Evolutionary conservation across 1,140 invertebrate genomes (phyloP).

Genomic region (Drosophila sp.): DNA sequence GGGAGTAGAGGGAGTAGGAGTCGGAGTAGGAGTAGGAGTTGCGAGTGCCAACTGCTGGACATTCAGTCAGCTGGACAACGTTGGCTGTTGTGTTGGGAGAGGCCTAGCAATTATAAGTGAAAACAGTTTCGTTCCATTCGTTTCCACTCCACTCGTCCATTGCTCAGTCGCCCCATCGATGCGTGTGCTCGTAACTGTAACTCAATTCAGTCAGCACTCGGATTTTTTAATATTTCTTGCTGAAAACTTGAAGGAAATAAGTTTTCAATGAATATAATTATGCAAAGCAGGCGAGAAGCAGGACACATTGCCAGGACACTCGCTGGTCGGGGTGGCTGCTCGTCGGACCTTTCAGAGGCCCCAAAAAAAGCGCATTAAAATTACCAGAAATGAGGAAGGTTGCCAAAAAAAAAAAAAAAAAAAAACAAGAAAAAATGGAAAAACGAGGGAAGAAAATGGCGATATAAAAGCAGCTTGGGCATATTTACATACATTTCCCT

Average conservation of each 20-base stretch:
- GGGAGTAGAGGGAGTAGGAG: background rate
- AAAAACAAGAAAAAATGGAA: slow-evolving; percentile 25
- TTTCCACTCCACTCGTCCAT: slow-evolving; percentile 26
- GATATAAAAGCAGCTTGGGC: slow-evolving; percentile 74
- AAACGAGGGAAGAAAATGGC: slow-evolving; percentile 49
- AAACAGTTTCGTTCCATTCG: slow-evolving; percentile 42
- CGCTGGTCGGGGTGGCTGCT: slow-evolving; percentile 53
- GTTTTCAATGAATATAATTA: slow-evolving; percentile 83
- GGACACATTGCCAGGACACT: slow-evolving; percentile 26
- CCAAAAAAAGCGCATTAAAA: slow-evolving; percentile 50
- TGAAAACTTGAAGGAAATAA: slow-evolving; percentile 79
- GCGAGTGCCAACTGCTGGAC: slow-evolving; percentile 44
- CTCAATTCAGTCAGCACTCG: slow-evolving; percentile 64
- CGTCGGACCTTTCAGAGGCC: slow-evolving; percentile 56
- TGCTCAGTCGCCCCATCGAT: slow-evolving; percentile 3
- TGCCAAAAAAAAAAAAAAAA: slow-evolving; percentile 42
- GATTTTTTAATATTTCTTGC: slow-evolving; percentile 64
- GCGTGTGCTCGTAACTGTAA: slow-evolving; percentile 58
- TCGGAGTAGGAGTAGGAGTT: background rate
- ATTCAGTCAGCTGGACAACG: slow-evolving; percentile 44
- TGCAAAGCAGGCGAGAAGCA: slow-evolving; percentile 66
- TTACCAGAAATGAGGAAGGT: slow-evolving; percentile 40
- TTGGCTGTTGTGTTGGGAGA: background rate
- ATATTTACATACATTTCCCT: slow-evolving; percentile 75
- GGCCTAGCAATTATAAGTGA: slow-evolving; percentile 77